phyloP scores from a whole-genome alignment of 2,797 vertebrate genomes.

The Halcyon smyrnensis region DNA sequence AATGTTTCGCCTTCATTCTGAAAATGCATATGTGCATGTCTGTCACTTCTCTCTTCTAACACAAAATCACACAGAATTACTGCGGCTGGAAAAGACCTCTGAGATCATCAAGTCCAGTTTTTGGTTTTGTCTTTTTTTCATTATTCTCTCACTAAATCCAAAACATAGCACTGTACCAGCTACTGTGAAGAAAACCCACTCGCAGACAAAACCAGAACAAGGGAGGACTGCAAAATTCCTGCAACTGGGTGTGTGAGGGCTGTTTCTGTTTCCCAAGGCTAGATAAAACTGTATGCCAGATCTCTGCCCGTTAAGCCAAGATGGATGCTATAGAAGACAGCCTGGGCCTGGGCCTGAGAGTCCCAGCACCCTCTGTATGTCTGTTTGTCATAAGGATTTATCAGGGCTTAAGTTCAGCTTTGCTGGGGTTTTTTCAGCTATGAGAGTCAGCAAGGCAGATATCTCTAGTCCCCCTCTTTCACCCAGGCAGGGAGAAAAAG shows the following conservation, averaged over 20 bases:
- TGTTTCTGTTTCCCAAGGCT: not conserved
- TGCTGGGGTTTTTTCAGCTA: not conserved
- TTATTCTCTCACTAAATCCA: no score
- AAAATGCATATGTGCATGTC: not conserved
- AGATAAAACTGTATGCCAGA: not conserved
- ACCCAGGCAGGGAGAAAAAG: not conserved
- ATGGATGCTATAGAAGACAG: not conserved
- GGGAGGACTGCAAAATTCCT: no score
- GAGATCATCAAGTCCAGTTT: no score
- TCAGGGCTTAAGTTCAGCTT: not conserved
- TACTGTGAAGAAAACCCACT: no score
- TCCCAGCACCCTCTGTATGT: accelerated
- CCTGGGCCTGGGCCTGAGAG: not conserved
- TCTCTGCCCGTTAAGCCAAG: not conserved
- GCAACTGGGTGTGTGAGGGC: no score
- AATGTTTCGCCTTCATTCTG: not conserved
- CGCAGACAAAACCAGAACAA: no score
- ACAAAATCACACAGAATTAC: no score
- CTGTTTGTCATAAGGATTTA: not conserved
- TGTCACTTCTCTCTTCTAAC: not conserved
- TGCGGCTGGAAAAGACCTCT: no score
- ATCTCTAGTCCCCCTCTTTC: not conserved
- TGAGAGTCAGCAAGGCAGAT: not conserved
- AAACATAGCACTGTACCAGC: no score
- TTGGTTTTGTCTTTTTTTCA: no score